These are phyloP conservation scores for Halictus ligatus DNA, from an alignment of 2,888 invertebrate genomes.

Conservation along the genomic window DNA sequence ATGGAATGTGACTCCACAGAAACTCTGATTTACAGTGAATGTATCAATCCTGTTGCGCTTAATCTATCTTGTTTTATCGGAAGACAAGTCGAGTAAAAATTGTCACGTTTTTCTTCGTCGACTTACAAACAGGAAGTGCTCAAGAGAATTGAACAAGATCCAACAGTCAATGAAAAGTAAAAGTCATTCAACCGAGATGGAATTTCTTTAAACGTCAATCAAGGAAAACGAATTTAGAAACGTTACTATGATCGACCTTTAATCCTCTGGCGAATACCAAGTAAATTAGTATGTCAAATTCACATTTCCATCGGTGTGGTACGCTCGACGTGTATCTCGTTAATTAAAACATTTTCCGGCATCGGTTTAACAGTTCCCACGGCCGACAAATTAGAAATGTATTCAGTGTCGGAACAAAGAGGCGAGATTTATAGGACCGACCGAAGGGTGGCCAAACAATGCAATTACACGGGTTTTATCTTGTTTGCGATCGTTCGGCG, in stretches of 20 bases:
- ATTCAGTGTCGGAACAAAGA: background rate
- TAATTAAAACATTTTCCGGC: background rate
- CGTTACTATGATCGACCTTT: background rate
- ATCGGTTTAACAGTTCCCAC: background rate
- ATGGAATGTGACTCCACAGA: no score
- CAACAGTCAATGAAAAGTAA: background rate
- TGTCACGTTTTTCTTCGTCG: no score
- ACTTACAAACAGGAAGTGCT: no score
- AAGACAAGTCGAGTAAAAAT: no score
- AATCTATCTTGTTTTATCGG: no score
- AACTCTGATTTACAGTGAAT: no score
- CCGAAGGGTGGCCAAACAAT: background rate
- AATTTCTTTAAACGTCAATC: background rate
- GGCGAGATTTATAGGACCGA: background rate
- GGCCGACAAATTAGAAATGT: background rate
- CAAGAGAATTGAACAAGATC: no score
- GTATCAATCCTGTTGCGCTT: no score
- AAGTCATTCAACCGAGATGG: background rate
- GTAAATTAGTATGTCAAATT: background rate
- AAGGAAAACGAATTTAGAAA: background rate
- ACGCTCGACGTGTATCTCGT: background rate
- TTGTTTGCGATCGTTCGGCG: background rate
- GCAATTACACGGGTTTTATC: constrained; percentile 3
- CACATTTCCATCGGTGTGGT: background rate
- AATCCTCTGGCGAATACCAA: background rate